Conservation (phyloP, 2,797 vertebrate species). For the Cygnus olor region DNA sequence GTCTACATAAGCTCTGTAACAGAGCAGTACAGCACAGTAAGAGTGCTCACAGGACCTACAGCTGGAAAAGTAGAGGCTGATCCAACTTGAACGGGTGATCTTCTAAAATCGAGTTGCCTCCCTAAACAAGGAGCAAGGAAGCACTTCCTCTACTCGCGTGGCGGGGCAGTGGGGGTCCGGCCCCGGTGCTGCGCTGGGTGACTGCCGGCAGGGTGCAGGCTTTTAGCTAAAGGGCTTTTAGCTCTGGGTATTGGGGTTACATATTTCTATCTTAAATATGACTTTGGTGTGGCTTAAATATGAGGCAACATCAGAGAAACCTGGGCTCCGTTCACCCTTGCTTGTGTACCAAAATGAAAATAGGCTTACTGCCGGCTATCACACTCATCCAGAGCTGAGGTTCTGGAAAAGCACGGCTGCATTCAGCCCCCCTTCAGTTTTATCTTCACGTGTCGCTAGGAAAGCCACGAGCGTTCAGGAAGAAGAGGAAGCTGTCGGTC, state of each 20-base stretch:
- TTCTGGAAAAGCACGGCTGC: background rate
- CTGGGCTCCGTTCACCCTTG: slow-evolving; percentile 9
- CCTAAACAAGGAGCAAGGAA: too few species aligned
- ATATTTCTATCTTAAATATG: background rate
- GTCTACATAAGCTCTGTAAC: background rate
- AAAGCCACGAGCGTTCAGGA: background rate
- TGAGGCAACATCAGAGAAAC: background rate
- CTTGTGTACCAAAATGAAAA: slow-evolving; percentile 20
- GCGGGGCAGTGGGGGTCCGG: too few species aligned
- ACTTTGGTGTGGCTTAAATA: background rate
- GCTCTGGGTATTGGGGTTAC: background rate
- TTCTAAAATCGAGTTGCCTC: too few species aligned
- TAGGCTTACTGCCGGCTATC: background rate
- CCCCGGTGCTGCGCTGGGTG: too few species aligned
- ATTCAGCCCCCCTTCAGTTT: background rate
- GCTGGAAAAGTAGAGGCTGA: too few species aligned
- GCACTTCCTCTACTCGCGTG: too few species aligned
- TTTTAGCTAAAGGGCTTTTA: background rate
- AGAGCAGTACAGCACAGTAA: too few species aligned
- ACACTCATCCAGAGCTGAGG: background rate
- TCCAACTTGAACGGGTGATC: too few species aligned
- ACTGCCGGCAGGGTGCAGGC: too few species aligned
- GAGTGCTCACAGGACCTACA: too few species aligned
- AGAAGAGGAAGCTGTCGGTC: background rate
- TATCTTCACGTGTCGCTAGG: background rate